Conservation (phyloP, 2,797 vertebrate species). For the Cryptoprocta ferox region DNA sequence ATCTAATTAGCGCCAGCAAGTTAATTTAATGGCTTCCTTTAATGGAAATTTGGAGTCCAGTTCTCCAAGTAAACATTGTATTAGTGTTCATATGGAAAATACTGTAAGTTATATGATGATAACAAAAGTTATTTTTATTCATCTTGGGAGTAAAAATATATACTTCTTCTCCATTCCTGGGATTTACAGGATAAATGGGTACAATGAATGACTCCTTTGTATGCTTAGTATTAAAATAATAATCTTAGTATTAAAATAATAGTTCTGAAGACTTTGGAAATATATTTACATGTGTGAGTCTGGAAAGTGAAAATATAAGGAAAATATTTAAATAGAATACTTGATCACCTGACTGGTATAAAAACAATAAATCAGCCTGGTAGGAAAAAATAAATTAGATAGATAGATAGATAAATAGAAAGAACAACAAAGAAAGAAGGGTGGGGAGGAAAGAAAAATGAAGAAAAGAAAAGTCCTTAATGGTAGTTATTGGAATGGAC, state of each 20-base stretch:
- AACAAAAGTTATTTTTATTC: not conserved
- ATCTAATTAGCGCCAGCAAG: constrained; percentile 11
- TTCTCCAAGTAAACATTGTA: not conserved
- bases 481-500: not conserved
- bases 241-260: not conserved
- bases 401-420: not conserved
- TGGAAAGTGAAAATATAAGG: not conserved
- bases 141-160: not conserved
- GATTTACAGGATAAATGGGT: not conserved
- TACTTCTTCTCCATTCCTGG: not conserved
- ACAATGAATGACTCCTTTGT: not conserved
- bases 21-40: constrained; percentile 8
- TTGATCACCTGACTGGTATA: not conserved
- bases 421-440: not conserved
- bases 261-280: not conserved
- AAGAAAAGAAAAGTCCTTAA: not conserved
- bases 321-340: not conserved
- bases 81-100: not conserved
- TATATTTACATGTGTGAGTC: not conserved
- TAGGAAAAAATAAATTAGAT: not conserved
- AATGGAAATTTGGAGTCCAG: not conserved
- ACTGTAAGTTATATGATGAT: not conserved
- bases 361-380: not conserved
- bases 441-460: not conserved
- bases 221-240: not conserved